A percentile compares a stretch with the other conserved stretches of the same genome.
phyloP scores from a whole-genome alignment of 2,797 vertebrate species.

The Myotis vivesi region DNA sequence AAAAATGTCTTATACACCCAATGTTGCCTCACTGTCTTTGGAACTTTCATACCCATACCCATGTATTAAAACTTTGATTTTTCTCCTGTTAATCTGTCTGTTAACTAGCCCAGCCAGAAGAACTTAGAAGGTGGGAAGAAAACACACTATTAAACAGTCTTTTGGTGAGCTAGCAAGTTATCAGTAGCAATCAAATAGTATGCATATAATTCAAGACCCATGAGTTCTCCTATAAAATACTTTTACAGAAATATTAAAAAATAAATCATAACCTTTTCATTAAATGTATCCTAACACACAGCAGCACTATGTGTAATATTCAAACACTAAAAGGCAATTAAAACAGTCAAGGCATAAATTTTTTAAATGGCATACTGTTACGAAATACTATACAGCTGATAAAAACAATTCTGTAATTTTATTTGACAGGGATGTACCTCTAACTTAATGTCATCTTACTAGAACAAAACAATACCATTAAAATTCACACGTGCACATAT shows the following conservation, averaged over 20 bases:
- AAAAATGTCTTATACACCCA: not conserved
- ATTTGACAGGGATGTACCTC: not conserved
- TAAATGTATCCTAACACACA: not conserved
- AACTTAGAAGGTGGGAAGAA: not conserved
- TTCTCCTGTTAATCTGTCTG: not conserved
- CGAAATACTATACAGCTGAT: not conserved
- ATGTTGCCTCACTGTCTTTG: not conserved
- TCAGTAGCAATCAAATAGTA: not conserved
- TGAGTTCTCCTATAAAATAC: not conserved
- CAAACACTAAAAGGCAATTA: not conserved
- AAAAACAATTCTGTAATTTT: slow-evolving; percentile 32
- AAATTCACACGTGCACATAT: not conserved
- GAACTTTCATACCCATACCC: not conserved
- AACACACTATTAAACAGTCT: not conserved
- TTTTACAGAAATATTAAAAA: slow-evolving; percentile 4
- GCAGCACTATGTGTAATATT: not conserved
- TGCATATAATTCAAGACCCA: not conserved
- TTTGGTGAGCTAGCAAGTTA: not conserved
- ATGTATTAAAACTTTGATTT: not conserved
- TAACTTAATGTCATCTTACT: not conserved
- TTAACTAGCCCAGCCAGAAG: not conserved
- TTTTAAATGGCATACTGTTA: not conserved
- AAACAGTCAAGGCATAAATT: not conserved
- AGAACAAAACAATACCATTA: not conserved
- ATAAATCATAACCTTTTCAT: too few relatives aligned